A percentile compares a stretch with the other conserved stretches of the same genome.
Evolutionary conservation across 1,140 invertebrate species (phyloP).

Genomic region (Saccostrea glomerata): DNA sequence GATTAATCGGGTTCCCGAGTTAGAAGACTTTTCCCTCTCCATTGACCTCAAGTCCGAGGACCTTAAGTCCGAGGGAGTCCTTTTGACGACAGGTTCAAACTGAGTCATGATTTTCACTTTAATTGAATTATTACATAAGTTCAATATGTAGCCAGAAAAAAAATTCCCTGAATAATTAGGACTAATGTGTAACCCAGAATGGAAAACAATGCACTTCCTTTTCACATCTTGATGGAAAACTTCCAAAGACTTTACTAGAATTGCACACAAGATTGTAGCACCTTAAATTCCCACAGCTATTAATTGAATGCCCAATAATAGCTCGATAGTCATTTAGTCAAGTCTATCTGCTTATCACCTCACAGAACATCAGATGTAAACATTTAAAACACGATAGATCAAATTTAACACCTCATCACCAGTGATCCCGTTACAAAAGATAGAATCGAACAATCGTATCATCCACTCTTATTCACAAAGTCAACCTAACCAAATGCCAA

Average conservation of each 20-base stretch:
- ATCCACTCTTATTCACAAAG: constrained; percentile 8
- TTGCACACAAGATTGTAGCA: neutral
- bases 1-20: neutral
- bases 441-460: neutral
- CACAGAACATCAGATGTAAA: constrained; percentile 27
- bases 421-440: constrained; percentile 4
- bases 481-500: constrained; percentile 16
- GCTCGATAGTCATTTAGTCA: neutral
- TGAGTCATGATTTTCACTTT: neutral
- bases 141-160: neutral
- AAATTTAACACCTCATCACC: constrained; percentile 28
- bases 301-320: constrained; percentile 11
- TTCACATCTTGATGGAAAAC: neutral
- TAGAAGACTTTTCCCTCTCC: neutral
- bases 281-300: constrained; percentile 17
- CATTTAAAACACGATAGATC: constrained; percentile 25
- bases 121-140: neutral
- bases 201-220: neutral
- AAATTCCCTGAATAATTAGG: neutral
- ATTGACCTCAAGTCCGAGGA: neutral
- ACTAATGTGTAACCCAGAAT: neutral
- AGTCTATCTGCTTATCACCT: neutral
- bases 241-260: neutral
- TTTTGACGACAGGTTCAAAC: neutral
- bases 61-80: neutral